phyloP scores from a whole-genome alignment of 2,113 vertebrate genomes.

The Columba janthina region DNA sequence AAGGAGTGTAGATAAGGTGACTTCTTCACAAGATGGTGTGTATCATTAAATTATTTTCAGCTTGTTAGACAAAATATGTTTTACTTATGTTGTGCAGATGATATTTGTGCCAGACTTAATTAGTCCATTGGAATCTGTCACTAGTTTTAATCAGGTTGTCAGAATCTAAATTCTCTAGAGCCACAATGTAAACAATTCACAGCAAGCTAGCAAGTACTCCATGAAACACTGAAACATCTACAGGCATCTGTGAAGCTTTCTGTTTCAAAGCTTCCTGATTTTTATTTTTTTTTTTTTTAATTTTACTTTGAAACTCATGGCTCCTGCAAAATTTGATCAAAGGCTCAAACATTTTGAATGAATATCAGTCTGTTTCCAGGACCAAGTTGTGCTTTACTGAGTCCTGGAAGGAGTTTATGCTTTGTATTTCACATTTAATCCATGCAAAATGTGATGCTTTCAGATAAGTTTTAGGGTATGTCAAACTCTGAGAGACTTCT shows the following conservation, averaged over 20 bases:
- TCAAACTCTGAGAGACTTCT: neutral
- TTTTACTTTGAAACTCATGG: neutral
- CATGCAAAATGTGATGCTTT: neutral
- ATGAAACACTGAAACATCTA: conserved; percentile 10
- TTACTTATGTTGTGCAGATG: conserved; percentile 18
- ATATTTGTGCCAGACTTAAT: conserved; percentile 14
- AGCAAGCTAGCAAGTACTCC: neutral
- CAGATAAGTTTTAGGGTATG: neutral
- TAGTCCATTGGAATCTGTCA: neutral
- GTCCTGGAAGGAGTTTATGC: neutral
- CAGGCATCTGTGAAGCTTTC: conserved; percentile 15
- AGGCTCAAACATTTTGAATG: neutral
- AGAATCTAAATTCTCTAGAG: conserved; percentile 25
- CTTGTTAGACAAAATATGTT: conserved; percentile 25
- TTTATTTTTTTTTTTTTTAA: neutral
- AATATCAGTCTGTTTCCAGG: neutral
- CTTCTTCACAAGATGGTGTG: neutral
- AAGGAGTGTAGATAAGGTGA: neutral
- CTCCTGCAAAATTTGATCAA: neutral
- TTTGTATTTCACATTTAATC: neutral
- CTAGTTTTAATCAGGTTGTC: conserved; percentile 42
- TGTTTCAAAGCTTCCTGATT: neutral
- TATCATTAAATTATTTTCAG: conserved; percentile 9
- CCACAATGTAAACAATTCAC: conserved; percentile 25
- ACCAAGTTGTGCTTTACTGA: neutral